Base-by-base conservation (phyloP, 2,888 invertebrate species). In the Andrena praecox region DNA sequence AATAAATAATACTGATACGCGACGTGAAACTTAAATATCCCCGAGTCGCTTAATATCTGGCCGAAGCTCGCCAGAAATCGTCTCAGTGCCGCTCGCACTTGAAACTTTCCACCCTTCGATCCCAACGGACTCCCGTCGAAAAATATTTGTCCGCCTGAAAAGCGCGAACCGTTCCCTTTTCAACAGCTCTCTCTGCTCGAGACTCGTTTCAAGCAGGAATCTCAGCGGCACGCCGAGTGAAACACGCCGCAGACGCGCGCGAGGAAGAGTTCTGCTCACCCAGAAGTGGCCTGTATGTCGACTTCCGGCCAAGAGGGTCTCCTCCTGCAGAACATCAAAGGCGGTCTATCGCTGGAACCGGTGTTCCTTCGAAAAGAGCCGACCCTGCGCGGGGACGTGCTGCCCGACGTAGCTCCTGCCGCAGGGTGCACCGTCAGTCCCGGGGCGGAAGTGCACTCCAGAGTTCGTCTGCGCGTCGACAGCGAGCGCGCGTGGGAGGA, bases 301-400 rank as follows among this genome's bases (percentile, higher is more conserved):
- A 97, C 96, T 94, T 97, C 97, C 8, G 97, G 97, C 97, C 97
- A 97, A 50, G 97, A 97, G 50, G 96, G 95, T 64, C 97, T 95
- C 69, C 97, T 95, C 87, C 96, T 96, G 94, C 97, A 97, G 93
- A 97, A 97, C 66, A 96, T 96, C 94, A 97, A 95, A 48, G 96
- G 95, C 10, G 96, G 96, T 72, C 96, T 96, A 90, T 96, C 96
- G 12, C 64, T 62, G 10, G 96, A 96, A 20, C 94, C 93, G 20
- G 93, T 91, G 60, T 94, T 93, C 81, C 95, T 94, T 56, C 95
- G 91, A 91, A 95, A 95, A 24, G 95, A 95, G 12, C 95, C 95
- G 6, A 95, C 94, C 48, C 95, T 92, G 56, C 91, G 86, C 0
- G 91, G 91, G 10, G 90, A 91, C 48, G 88, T 87, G 27, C 86